A percentile compares a stretch with the other conserved stretches of the same genome.
These are phyloP conservation scores for Pyrrhia umbra DNA, from an alignment of 2,888 invertebrate species.

Conservation along the genomic window DNA sequence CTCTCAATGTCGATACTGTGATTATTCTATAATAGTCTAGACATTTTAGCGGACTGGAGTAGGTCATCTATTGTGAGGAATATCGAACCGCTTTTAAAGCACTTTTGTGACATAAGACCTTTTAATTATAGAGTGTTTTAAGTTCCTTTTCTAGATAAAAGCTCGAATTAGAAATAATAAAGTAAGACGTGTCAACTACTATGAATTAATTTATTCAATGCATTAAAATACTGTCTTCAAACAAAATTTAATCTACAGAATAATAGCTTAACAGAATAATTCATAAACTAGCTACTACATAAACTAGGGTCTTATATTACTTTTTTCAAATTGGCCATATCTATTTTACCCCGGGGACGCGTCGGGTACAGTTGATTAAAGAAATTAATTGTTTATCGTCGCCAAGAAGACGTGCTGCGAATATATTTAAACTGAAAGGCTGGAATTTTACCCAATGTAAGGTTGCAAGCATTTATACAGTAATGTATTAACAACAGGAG, in stretches of 20 bases:
- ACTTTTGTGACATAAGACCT: not conserved
- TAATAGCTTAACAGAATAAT: not conserved
- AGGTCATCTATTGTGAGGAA: too few relatives aligned
- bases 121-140: not conserved
- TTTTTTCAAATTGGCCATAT: constrained; percentile 60
- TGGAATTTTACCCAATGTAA: constrained; percentile 34
- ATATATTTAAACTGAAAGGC: constrained; percentile 61
- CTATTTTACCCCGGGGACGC: constrained; percentile 51
- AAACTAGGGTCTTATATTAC: constrained; percentile 52
- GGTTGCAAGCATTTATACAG: constrained; percentile 48
- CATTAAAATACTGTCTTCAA: not conserved
- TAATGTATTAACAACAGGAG: not conserved
- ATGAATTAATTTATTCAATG: too few relatives aligned
- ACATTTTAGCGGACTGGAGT: not conserved
- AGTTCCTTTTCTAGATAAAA: not conserved
- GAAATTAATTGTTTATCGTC: constrained; percentile 80
- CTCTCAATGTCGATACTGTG: not conserved
- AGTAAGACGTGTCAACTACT: not conserved
- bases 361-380: constrained; percentile 74
- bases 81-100: not conserved
- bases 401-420: constrained; percentile 70
- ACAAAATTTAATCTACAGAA: not conserved
- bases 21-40: not conserved
- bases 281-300: constrained; percentile 31
- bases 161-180: not conserved